Percentiles rank a stretch among this genome's conserved stretches.
Evolutionary conservation across 2,113 vertebrate genomes (phyloP).

Genomic region (Vidua macroura): DNA sequence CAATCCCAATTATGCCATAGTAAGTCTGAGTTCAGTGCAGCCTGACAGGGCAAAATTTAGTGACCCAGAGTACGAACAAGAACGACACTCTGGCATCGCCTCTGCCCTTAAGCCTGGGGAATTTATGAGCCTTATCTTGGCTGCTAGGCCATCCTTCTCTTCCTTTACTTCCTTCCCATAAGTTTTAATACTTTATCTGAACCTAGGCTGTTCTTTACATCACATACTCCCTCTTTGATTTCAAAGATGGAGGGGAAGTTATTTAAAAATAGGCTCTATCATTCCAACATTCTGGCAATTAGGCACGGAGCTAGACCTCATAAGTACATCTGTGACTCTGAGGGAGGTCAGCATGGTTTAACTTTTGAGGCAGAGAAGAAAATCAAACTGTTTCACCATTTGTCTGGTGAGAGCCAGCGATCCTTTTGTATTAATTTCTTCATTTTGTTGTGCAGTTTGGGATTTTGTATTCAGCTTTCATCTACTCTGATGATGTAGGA

Average conservation of each 20-base stretch:
- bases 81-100: neutral
- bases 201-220: conserved; percentile 12
- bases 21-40: neutral
- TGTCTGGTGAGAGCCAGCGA: neutral
- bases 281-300: neutral
- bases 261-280: conserved; percentile 48
- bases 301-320: conserved; percentile 20
- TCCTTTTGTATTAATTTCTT: neutral
- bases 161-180: conserved; percentile 30
- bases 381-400: neutral
- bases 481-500: rapidly evolving
- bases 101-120: neutral
- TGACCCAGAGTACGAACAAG: rapidly evolving
- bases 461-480: neutral
- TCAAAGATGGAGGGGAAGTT: conserved; percentile 54
- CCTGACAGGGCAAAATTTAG: neutral
- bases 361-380: conserved; percentile 14
- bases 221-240: conserved; percentile 50
- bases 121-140: conserved; percentile 36
- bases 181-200: conserved; percentile 46
- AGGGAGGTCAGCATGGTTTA: conserved; percentile 42
- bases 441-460: neutral
- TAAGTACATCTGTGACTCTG: conserved; percentile 42
- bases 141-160: neutral
- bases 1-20: too few species aligned